Base-by-base conservation (phyloP, 2,888 invertebrate species). In the Cartodere bifasciata region DNA sequence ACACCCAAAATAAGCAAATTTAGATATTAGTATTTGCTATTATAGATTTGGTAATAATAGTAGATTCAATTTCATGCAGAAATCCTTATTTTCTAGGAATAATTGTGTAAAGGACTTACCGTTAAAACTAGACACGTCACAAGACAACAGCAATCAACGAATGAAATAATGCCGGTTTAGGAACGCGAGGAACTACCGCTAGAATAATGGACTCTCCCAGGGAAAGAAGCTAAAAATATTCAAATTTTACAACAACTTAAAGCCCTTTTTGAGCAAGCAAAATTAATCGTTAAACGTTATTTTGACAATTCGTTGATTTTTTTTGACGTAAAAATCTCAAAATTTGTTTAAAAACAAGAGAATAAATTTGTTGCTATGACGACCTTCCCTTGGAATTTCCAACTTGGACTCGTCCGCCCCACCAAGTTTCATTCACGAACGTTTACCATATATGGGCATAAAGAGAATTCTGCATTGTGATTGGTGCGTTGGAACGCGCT, bases 361-460 rank as follows among this genome's bases (percentile, higher is more conserved):
- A 36, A 33, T 16, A 29, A 34, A 29, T 16, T 28, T 20, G 16
- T 14, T 12, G 23, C 14, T 6, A 10, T 16, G 17, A 27, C 32
- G 52, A 45, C 47, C 50, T 44, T 53, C 53, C 56, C 56, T 52
- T 37, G 38, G 25, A 32, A 29, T 38, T 31, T 25, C 21, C 33
- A 16, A 28, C 39, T 48, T 62, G 53, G 56, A 60, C 52, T 57
- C 54, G 53, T 46, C 63, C 62, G 47, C 57, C 64, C 63, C 63
- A 61, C 65, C 63, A 62, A n/a, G 58, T 55, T 59, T 57, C 66
- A 65, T 66, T 70, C 65, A 71, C 68, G 68, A 54, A 70, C 68
- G 68, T 75, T n/a, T 72, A 73, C 80, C 80, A 73, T 79, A 79
- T 79, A 79, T 75, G 79, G 80, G 72, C 75, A 79, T 77, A 72